Evolutionary conservation across 2,888 invertebrate species (phyloP), one percentile per base, ranked within the genome.

Genomic region (Sericinus montela): DNA sequence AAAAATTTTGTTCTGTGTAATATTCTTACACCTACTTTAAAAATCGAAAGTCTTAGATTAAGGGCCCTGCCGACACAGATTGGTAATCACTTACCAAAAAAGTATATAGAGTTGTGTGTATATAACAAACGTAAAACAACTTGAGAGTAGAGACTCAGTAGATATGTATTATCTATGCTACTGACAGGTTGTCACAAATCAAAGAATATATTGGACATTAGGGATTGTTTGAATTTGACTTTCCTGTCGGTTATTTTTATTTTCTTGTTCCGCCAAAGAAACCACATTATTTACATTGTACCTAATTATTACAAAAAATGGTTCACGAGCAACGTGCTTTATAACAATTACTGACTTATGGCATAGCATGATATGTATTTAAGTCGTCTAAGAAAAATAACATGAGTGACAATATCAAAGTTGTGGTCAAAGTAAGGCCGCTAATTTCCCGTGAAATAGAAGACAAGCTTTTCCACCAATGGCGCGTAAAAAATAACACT

Each of bases 381-480:
- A 46, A 52, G 51, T 51, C 48, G 9, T 50, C 58, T 58, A 58
- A 60, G 63, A 63, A 63, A 54, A 57, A 45, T 48, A 78, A 79
- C 65, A 91, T 91, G 91, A 90, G 91, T 67, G 90, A 91, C 68
- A 93, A 91, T 68, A 93, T 95, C 43, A 92, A 93, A 89, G 95
- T 95, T 45, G 94, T 93, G 51, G 93, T 95, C 52, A 93, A 94
- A 86, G 90, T 93, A 55, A 90, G 94, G 38, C 94, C 94, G 15
- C 69, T 93, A 8, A 92, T 93, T 60, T 75, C 87, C 61, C 90
- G 92, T 40, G 94, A 94, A 77, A 81, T 90, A 40, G 91, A 91
- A 34, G 89, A 91, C 5, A 90, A 91, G 60, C 77, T 88, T 43
- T 69, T 77, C 6, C 78, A 85, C 52, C 90, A 91, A 66, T 94